Conservation (phyloP, 30 jellyfish, hydroid and myxozoan genomes). For the Morbakka virulenta region DNA sequence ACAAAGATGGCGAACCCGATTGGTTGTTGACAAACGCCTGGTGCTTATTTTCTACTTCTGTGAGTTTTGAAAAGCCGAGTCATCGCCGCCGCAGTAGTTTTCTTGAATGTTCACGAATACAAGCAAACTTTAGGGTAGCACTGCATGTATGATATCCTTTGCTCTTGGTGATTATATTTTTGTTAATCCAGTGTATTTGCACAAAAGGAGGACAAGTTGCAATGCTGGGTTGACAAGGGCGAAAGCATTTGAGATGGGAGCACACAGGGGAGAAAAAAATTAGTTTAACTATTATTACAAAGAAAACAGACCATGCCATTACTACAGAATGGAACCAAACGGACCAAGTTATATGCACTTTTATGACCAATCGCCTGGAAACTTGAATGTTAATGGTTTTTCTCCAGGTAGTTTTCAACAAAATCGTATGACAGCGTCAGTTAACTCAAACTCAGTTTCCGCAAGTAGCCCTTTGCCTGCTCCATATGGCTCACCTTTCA, state of each 20-base stretch:
- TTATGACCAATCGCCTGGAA: conserved; percentile 75
- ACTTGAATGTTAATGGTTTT: conserved; percentile 57
- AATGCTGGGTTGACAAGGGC: neutral
- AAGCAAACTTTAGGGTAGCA: too few species aligned
- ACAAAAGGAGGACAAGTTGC: too few species aligned
- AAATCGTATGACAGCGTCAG: neutral
- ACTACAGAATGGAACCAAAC: conserved; percentile 68
- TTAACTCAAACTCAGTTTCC: neutral
- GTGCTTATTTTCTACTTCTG: neutral
- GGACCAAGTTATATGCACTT: conserved; percentile 73
- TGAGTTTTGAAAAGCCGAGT: too few species aligned
- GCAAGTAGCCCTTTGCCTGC: neutral
- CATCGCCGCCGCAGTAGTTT: too few species aligned
- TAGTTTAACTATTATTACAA: neutral
- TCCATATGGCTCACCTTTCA: neutral
- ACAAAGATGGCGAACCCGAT: neutral
- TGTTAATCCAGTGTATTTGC: too few species aligned
- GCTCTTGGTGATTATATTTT: too few species aligned
- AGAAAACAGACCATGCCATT: conserved; percentile 2
- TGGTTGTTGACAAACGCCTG: neutral
- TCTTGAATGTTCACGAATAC: too few species aligned
- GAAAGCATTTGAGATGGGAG: neutral
- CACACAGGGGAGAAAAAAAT: neutral
- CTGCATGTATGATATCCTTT: too few species aligned
- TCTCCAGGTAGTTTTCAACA: conserved; percentile 35